Base-by-base conservation (phyloP, 1,140 invertebrate genomes). In the Meloidogyne hapla region DNA sequence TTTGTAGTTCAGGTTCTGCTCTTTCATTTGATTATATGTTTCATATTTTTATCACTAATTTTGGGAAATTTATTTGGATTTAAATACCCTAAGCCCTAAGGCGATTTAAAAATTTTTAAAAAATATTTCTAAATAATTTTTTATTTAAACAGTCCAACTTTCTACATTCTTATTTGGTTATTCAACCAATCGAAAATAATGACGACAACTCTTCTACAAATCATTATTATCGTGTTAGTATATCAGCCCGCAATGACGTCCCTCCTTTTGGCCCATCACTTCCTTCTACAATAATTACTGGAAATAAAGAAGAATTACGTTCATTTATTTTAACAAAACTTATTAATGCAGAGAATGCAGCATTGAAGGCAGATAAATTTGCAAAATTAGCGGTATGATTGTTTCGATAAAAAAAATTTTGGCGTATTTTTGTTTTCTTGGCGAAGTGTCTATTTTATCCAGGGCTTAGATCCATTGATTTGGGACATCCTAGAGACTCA, bases 361-460 rank as follows among this genome's bases (percentile, higher is more conserved):
- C 94, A 85, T 97, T 96, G 88, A 96, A 96, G 88, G 94, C 95
- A 1, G 93, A 95, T 66, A 95, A 96, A 87, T 98, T 99, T 88
- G 93, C 94, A 4, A 94, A 94, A 89, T 89, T 98, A 4, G 92
- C 92, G 88, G 88, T 85, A 74, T 66, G n/a, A n/a, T n/a, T n/a
- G 21, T 3, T 15, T 13, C n/a, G n/a, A n/a, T n/a, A n/a, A n/a
- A n/a, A n/a, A n/a, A n/a, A n/a, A n/a, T n/a, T n/a, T n/a, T n/a
- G n/a, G n/a, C n/a, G n/a, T n/a, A n/a, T n/a, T n/a, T n/a, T n/a
- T n/a, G n/a, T n/a, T n/a, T n/a, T n/a, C n/a, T n/a, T n/a, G n/a
- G n/a, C n/a, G n/a, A n/a, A n/a, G n/a, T n/a, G n/a, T n/a, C n/a
- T n/a, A 62, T 62, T 62, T 62, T 18, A 5, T 18, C 61, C 61